Conservation (phyloP, 2,888 invertebrate genomes). For the Cheilosia urbana region DNA sequence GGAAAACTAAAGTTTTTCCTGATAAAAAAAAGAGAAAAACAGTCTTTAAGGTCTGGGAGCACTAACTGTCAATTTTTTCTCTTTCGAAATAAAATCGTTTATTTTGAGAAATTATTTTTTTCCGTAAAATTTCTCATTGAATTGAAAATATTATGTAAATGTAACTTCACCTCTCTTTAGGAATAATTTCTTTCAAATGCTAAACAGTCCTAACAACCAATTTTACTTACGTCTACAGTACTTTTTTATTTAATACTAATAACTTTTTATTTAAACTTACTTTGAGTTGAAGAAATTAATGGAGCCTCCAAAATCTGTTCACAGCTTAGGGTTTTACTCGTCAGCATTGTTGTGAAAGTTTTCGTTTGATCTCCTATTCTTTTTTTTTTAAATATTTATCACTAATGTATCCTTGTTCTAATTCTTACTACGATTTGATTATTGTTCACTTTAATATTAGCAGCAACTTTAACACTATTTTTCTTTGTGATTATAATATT, state of each 20-base stretch:
- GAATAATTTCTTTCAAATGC: no score
- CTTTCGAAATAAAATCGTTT: no score
- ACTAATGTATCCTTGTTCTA: slow-evolving; percentile 56
- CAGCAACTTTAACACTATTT: slow-evolving; percentile 68
- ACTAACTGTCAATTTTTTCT: no score
- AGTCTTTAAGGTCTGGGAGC: no score
- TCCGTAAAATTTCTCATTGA: no score
- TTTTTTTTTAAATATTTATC: slow-evolving; percentile 30
- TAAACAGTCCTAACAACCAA: not conserved
- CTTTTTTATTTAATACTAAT: not conserved
- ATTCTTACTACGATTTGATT: slow-evolving; percentile 31
- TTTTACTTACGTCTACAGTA: no score
- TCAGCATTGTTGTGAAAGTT: slow-evolving; percentile 60
- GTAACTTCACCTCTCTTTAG: no score
- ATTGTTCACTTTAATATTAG: slow-evolving; percentile 39
- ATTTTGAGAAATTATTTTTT: no score
- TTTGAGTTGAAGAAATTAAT: slow-evolving; percentile 49
- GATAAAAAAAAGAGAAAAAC: no score
- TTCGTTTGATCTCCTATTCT: slow-evolving; percentile 8
- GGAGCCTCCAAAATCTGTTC: slow-evolving; percentile 66
- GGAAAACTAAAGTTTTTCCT: no score
- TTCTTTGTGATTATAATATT: slow-evolving; percentile 17
- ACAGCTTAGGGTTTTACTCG: slow-evolving; percentile 42
- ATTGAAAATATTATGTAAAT: no score
- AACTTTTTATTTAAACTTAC: slow-evolving; percentile 41